These are phyloP conservation scores for Myrmophylax atrothorax DNA, from an alignment of 2,113 vertebrate genomes.

Conservation along the genomic window DNA sequence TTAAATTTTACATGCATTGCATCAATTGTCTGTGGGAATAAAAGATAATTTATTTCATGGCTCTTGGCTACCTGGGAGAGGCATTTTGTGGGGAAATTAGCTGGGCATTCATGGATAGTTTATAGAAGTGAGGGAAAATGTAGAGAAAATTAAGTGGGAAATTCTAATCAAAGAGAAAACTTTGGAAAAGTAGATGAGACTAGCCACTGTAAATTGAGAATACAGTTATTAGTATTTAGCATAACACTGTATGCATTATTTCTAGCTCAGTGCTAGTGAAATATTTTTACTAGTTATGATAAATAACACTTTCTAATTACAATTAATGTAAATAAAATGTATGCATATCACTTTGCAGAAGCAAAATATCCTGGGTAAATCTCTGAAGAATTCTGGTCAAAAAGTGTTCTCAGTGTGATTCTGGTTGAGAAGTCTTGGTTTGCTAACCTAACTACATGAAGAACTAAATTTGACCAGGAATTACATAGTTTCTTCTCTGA, in stretches of 20 bases:
- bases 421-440: neutral
- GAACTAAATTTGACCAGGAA: neutral
- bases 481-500: neutral
- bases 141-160: neutral
- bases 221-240: neutral
- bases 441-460: neutral
- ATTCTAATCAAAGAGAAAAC: neutral
- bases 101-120: neutral
- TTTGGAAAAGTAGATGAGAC: neutral
- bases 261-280: neutral
- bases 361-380: neutral
- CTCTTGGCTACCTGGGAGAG: neutral
- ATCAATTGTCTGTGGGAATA: neutral
- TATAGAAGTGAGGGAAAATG: neutral
- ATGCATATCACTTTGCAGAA: neutral
- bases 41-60: neutral
- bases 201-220: neutral
- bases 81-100: neutral
- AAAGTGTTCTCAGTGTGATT: neutral
- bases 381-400: neutral
- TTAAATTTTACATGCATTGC: neutral
- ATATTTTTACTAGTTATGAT: neutral
- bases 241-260: neutral
- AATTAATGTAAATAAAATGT: neutral
- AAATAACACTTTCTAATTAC: neutral